phyloP scores from a whole-genome alignment of 2,113 vertebrate genomes.

The Emydocephalus ijimae region DNA sequence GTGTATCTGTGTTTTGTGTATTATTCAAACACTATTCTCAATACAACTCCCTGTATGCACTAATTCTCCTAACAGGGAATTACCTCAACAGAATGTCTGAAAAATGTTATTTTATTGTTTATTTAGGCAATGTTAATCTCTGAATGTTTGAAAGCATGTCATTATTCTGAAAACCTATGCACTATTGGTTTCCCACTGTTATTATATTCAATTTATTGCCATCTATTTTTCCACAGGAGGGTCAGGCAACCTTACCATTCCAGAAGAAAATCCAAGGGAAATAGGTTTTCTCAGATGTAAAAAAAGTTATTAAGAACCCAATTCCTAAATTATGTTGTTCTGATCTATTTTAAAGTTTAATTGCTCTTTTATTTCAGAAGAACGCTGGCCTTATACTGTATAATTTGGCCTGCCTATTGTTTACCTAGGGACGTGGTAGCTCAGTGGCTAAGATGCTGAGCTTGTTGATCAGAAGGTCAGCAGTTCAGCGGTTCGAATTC shows the following conservation, averaged over 20 bases:
- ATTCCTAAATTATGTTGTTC: not conserved
- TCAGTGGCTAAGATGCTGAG: too few species aligned
- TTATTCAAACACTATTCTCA: too few species aligned
- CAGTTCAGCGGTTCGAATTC: too few species aligned
- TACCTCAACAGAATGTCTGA: not conserved
- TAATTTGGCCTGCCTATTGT: not conserved
- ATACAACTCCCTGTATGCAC: too few species aligned
- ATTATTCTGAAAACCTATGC: not conserved
- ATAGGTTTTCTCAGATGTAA: not conserved
- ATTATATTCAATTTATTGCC: not conserved
- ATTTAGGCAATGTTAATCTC: not conserved
- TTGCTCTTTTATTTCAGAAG: not conserved
- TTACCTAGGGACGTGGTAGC: not conserved
- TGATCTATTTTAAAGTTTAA: not conserved
- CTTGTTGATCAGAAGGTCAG: too few species aligned
- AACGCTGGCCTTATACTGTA: not conserved
- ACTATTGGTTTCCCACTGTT: not conserved
- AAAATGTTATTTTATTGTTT: not conserved
- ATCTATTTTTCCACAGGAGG: not conserved
- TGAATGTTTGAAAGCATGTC: not conserved
- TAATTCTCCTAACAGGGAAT: too few species aligned
- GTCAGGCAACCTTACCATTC: not conserved
- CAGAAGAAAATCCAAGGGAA: not conserved
- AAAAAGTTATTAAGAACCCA: not conserved
- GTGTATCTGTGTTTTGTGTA: too few species aligned